phyloP scores from a whole-genome alignment of 1,140 invertebrate genomes.

The Drosophila mauritiana region DNA sequence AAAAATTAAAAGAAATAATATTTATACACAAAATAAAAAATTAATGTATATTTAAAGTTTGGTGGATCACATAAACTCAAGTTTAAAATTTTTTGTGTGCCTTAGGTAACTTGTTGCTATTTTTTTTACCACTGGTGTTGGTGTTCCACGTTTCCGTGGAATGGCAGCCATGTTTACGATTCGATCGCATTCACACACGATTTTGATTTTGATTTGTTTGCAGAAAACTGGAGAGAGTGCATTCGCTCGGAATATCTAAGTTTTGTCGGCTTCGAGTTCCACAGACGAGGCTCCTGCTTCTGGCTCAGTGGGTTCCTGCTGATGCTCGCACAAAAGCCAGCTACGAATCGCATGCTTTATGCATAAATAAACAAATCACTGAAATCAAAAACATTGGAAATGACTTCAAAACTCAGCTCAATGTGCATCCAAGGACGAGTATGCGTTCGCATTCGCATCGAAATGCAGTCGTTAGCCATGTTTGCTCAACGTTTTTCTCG shows the following conservation, averaged over 20 bases:
- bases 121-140: not conserved
- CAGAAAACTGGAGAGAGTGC: slow-evolving; percentile 68
- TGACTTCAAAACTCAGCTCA: slow-evolving; percentile 76
- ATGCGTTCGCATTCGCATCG: slow-evolving; percentile 15
- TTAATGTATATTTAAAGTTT: not conserved
- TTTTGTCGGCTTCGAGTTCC: slow-evolving; percentile 35
- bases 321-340: slow-evolving; percentile 66
- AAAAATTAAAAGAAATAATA: not conserved
- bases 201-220: slow-evolving; percentile 83
- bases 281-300: slow-evolving; percentile 24
- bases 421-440: slow-evolving; percentile 56
- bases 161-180: slow-evolving; percentile 63
- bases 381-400: slow-evolving; percentile 82
- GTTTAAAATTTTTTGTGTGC: no score
- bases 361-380: slow-evolving; percentile 83
- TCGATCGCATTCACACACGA: slow-evolving; percentile 74
- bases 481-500: slow-evolving; percentile 35
- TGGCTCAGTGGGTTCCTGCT: slow-evolving; percentile 57
- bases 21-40: not conserved
- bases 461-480: slow-evolving; percentile 31
- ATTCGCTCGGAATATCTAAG: slow-evolving; percentile 80
- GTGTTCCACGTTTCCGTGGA: slow-evolving; percentile 69
- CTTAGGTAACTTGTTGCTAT: not conserved
- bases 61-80: no score
- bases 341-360: slow-evolving; percentile 80